These are phyloP conservation scores for Terrapene triunguis DNA, from an alignment of 2,113 vertebrate genomes.

Conservation along the genomic window DNA sequence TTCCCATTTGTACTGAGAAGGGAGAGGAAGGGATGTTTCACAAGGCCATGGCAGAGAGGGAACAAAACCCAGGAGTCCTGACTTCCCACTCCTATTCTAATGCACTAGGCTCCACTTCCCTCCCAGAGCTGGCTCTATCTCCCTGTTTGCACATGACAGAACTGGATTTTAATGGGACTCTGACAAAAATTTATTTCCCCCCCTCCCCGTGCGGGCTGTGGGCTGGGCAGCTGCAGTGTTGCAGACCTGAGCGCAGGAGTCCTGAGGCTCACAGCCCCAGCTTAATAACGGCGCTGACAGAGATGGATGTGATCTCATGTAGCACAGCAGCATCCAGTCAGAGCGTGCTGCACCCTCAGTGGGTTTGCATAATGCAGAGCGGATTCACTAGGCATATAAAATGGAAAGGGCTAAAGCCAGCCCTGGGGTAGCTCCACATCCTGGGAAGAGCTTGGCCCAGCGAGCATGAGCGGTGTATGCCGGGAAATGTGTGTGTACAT, in stretches of 20 bases:
- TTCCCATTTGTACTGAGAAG: not conserved
- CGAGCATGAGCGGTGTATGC: not conserved
- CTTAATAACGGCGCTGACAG: not conserved
- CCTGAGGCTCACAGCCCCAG: rapidly evolving
- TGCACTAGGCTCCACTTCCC: not conserved
- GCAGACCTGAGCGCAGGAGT: not conserved
- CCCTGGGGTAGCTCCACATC: not conserved
- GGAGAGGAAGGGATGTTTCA: not conserved
- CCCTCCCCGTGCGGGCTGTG: not conserved
- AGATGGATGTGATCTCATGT: not conserved
- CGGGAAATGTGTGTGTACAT: not conserved
- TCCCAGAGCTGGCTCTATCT: not conserved
- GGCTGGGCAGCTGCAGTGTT: not conserved
- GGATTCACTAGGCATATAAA: not conserved
- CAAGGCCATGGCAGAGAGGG: not conserved
- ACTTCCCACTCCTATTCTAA: not conserved
- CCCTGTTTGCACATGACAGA: rapidly evolving
- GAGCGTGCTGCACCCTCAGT: not conserved
- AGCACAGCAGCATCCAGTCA: rapidly evolving
- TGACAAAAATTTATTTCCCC: not conserved
- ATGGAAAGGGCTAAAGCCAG: rapidly evolving
- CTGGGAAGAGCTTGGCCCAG: not conserved
- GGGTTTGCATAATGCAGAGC: rapidly evolving
- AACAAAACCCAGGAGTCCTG: not conserved
- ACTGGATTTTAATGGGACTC: rapidly evolving